A percentile compares a stretch with the other conserved stretches of the same genome.
Conservation (phyloP, 2,113 vertebrate genomes). For the Nyctereutes procyonoides region DNA sequence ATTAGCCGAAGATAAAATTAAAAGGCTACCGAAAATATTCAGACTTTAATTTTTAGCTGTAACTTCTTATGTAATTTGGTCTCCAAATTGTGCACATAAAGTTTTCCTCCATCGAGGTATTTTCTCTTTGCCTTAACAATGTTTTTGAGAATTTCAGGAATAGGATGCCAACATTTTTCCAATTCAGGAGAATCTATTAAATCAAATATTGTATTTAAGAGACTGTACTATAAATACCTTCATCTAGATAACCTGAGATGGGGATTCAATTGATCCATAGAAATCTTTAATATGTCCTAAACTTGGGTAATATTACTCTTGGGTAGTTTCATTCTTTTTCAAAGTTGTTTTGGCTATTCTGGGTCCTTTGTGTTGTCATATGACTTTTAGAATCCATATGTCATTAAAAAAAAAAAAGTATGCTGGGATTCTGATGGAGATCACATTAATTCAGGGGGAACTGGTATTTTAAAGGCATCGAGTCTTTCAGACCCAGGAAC, state of each 20-base stretch:
- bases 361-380: background rate
- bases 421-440: background rate
- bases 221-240: background rate
- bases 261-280: accelerated
- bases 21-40: background rate
- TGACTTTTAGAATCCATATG: background rate
- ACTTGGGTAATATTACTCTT: background rate
- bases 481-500: background rate
- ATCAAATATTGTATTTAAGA: background rate
- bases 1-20: background rate
- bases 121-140: background rate
- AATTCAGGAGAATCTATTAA: background rate
- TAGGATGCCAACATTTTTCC: background rate
- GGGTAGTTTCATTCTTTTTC: background rate
- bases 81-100: background rate
- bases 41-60: background rate
- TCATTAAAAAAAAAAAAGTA: no score
- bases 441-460: background rate
- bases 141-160: background rate
- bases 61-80: background rate
- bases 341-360: background rate
- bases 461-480: accelerated
- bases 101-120: no score
- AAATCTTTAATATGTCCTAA: background rate
- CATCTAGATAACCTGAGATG: background rate